Evolutionary conservation across 2,888 invertebrate genomes (phyloP), one percentile per base, ranked within the genome.

Genomic region (Allacma fusca): DNA sequence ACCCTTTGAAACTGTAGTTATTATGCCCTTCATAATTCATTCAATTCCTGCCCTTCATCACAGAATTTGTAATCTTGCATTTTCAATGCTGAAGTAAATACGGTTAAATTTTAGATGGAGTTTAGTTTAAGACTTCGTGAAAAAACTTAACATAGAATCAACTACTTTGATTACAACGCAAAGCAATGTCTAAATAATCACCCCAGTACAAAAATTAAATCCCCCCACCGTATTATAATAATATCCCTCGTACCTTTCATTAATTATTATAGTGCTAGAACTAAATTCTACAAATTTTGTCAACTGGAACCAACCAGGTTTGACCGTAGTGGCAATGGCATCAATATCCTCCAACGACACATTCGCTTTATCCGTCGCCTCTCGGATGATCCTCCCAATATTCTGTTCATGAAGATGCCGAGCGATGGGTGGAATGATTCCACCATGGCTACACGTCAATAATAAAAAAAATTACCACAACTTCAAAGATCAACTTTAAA

Each of bases 291-390:
- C 5, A 50, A 50, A 50, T 50, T 1, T 2, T 13, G 50, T 19
- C 16, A 19, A 5, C 50, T 12, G 4, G n/a, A 4, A 62, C 72
- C 24, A 24, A 88, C 91, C 93, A 77, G 98, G 98, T 86, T 92
- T 92, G 0, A 92, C 91, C n/a, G 98, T 97, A 0, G 94, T 91
- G 50, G 98, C 97, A 84, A 98, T 91, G 9, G 94, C 97, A 89
- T 93, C 92, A 44, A 98, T 84, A 85, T 94, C 91, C 80, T 90
- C 85, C 4, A 92, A 86, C 59, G 85, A 86, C 34, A 93, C 80
- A 29, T 88, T 86, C 68, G 94, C 91, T 76, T 88, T 86, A 64
- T 86, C 84, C n/a, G 96, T 85, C 59, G 94, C 91, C 78, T 90
- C 88, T 73, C 90, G 87, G 1, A 94, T 94, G 69, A 93, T 92